These are phyloP conservation scores for Tiaroga cobitis DNA, from an alignment of 2,797 vertebrate genomes.

Conservation along the genomic window DNA sequence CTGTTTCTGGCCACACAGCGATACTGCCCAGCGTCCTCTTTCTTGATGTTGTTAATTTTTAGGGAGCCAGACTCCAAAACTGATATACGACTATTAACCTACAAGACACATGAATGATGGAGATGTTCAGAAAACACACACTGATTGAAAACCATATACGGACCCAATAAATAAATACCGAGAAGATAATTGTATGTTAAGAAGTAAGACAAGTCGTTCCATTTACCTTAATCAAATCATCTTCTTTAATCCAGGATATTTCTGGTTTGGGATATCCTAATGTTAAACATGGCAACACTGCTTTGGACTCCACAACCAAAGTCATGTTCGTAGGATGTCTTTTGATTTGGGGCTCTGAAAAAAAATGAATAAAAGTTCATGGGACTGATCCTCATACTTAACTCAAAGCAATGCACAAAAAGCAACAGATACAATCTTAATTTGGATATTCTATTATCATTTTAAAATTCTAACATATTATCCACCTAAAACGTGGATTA, in stretches of 20 bases:
- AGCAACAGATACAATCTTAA: neutral
- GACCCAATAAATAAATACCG: neutral
- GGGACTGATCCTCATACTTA: neutral
- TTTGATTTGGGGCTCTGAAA: conserved; percentile 94
- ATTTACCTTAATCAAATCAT: conserved; percentile 86
- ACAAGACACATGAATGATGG: conserved; percentile 8
- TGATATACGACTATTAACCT: conserved; percentile 88
- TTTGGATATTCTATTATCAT: too few relatives aligned
- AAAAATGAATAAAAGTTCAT: neutral
- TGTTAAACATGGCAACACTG: conserved; percentile 90
- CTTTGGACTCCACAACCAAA: conserved; percentile 90
- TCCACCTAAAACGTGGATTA: neutral
- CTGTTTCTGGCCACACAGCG: conserved; percentile 95
- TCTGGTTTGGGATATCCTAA: conserved; percentile 97
- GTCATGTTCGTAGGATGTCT: conserved; percentile 90
- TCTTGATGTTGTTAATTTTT: conserved; percentile 93
- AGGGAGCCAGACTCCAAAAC: conserved; percentile 91
- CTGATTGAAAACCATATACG: neutral
- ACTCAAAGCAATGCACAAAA: neutral
- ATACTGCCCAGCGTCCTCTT: conserved; percentile 93
- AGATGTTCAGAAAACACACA: neutral
- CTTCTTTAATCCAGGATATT: conserved; percentile 95
- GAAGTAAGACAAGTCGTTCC: neutral
- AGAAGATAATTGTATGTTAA: neutral
- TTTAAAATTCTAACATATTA: neutral